These are phyloP conservation scores for Pseudomugil gertrudae DNA, from an alignment of 2,797 vertebrate genomes.

Conservation along the genomic window DNA sequence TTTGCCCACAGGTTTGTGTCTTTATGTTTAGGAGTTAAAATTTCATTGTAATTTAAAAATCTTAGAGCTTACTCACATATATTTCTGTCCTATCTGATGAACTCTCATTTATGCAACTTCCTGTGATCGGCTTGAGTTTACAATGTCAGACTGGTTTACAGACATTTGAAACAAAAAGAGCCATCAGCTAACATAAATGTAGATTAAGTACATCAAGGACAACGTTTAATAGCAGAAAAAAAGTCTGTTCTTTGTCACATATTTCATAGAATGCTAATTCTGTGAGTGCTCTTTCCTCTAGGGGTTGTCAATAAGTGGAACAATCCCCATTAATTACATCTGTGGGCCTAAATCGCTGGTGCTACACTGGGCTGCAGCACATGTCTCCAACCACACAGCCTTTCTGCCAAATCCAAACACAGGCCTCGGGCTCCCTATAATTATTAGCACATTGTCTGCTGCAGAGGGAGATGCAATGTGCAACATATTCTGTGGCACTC, in stretches of 20 bases:
- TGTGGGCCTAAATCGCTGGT: constrained; percentile 45
- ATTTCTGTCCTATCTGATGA: not conserved
- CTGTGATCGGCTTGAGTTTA: not conserved
- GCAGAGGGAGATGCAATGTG: constrained; percentile 55
- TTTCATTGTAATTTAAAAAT: not conserved
- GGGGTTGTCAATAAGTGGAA: constrained; percentile 5
- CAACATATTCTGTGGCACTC: constrained; percentile 56
- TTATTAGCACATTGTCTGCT: constrained; percentile 75
- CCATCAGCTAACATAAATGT: not conserved
- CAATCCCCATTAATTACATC: constrained; percentile 53
- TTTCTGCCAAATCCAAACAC: constrained; percentile 62
- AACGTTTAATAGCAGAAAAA: not conserved
- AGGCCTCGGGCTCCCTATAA: constrained; percentile 67
- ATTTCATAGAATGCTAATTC: constrained; percentile 1
- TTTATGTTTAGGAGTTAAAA: constrained; percentile 1
- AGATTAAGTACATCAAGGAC: not conserved
- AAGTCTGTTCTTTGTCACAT: not conserved
- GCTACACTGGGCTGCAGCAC: constrained; percentile 15
- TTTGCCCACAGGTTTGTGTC: not conserved
- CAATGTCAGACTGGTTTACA: not conserved
- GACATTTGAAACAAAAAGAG: not conserved
- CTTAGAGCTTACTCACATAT: not conserved
- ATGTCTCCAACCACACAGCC: constrained; percentile 54
- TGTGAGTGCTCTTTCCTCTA: not conserved
- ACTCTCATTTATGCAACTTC: not conserved